Conservation (phyloP, 2,113 vertebrate species). For the Bungarus multicinctus region DNA sequence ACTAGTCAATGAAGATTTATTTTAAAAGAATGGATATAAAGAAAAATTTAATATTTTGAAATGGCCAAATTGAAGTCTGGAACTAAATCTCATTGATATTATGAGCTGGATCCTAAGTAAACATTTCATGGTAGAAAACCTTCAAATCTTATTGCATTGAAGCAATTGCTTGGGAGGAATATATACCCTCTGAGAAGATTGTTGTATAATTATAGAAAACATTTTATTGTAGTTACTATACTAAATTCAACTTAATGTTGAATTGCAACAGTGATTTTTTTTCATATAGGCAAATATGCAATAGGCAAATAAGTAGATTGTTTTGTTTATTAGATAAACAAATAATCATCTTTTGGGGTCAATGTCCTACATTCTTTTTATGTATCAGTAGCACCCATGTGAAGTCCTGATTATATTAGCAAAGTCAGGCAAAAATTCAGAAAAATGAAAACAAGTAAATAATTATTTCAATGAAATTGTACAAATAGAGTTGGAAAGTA, state of each 20-base stretch:
- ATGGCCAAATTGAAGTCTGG: not conserved
- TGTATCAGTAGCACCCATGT: not conserved
- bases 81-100: not conserved
- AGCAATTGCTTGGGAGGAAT: not conserved
- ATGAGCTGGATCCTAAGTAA: not conserved
- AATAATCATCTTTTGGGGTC: not conserved
- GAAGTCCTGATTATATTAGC: not conserved
- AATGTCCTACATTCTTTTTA: not conserved
- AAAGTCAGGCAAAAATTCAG: not conserved
- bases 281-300: not conserved
- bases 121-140: not conserved
- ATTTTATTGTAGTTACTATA: not conserved
- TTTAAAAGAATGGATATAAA: not conserved
- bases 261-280: not conserved
- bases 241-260: not conserved
- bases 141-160: not conserved
- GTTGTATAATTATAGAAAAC: not conserved
- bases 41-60: not conserved
- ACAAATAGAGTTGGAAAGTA: not conserved
- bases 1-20: not conserved
- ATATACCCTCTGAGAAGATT: not conserved
- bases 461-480: not conserved
- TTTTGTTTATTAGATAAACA: not conserved
- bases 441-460: not conserved
- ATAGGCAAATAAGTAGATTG: not conserved